These are phyloP conservation scores for Halcyon senegalensis DNA, from an alignment of 2,113 vertebrate species.

Conservation along the genomic window DNA sequence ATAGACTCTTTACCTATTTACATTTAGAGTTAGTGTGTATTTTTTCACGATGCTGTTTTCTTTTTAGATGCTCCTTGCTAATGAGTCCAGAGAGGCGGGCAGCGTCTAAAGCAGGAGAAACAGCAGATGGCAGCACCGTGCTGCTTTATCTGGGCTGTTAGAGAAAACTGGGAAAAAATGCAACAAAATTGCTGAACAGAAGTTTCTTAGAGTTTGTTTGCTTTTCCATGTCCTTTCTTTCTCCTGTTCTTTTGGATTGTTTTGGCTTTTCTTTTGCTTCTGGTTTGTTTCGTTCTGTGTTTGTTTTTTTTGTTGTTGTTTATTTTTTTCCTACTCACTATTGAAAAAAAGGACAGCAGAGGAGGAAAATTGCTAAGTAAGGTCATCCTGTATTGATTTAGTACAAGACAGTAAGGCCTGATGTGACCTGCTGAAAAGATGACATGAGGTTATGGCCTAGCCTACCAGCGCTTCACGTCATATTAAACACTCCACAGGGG, in stretches of 20 bases:
- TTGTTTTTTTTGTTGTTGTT: neutral
- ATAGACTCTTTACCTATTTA: neutral
- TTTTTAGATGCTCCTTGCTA: neutral
- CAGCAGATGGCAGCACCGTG: slow-evolving; percentile 76
- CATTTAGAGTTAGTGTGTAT: neutral
- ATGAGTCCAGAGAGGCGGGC: neutral
- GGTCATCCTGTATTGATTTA: slow-evolving; percentile 6
- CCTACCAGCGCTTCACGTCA: slow-evolving; percentile 14
- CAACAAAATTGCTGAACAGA: neutral
- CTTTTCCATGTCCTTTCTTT: neutral
- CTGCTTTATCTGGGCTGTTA: neutral
- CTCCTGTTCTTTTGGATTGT: neutral
- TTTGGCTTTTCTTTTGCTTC: neutral
- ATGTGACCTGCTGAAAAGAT: slow-evolving; percentile 27
- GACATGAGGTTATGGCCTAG: slow-evolving; percentile 27
- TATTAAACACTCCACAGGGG: slow-evolving; percentile 57
- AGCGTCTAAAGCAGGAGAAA: neutral
- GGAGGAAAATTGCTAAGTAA: neutral
- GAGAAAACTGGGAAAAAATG: fast-evolving
- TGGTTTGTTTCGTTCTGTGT: neutral
- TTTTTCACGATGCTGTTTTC: neutral
- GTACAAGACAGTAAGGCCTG: slow-evolving; percentile 20
- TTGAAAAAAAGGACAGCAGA: neutral
- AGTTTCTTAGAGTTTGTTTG: neutral
- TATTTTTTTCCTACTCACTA: neutral